Base-by-base conservation (phyloP, 2,113 vertebrate genomes). In the Corynorhinus townsendii region DNA sequence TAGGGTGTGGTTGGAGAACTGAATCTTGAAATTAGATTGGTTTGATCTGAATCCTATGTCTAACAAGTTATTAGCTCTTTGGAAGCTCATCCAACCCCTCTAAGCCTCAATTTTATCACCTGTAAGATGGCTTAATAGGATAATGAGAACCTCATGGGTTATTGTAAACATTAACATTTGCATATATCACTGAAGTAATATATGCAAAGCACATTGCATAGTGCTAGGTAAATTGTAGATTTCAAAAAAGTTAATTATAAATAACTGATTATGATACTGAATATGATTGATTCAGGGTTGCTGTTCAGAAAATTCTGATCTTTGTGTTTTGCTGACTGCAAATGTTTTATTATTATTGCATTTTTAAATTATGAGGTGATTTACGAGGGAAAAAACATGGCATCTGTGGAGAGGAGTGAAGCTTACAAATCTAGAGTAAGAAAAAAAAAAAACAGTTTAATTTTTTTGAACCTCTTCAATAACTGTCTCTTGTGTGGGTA, bases 381-480 rank as follows among this genome's bases (percentile, higher is more conserved):
- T 86, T 92, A 89, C 11, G 38, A 89, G 72, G 77, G 40, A 54
- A 94, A 94, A 95, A 95, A 83, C 52, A 71, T 80, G 69, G 45
- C 59, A 73, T 91, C 38, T 91, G 86, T 89, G 72, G 22, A 88
- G 40, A 94, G 62, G 54, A 91, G 35, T 90, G 91, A 94, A 93
- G 75, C 90, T 89, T 96, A 96, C 90, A 96, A 97, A 91, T 95
- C 94, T 94, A 80, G 94, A 92, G 84, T 94, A 7, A 79, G 92
- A 94, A 93, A 86, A 93, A 93, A 86, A 93, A 86, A 19, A 73
- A 68, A 3, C 33, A 81, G 69, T 59, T 96, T 75, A 86, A 91
- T 79, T 91, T 95, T 94, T 97, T 96, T 95, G 92, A 95, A 93
- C 28, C 96, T 96, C 91, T 96, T 97, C 95, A 97, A 95, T 96